A percentile compares a stretch with the other conserved stretches of the same genome.
Conservation (phyloP, 2,113 vertebrate species). For the Pseudorasbora parva region DNA sequence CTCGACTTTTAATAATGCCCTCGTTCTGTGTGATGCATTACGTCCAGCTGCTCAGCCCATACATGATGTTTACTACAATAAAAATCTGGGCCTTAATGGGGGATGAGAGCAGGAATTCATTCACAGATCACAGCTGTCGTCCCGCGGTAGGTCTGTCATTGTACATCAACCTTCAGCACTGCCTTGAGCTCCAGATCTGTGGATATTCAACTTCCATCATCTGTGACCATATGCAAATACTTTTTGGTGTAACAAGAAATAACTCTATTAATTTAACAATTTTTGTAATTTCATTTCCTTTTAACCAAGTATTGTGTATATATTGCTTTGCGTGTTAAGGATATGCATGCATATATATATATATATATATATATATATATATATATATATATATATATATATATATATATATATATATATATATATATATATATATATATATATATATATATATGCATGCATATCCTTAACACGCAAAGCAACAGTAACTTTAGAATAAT, state of each 20-base stretch:
- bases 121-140: background rate
- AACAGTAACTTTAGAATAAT: too few species aligned
- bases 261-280: background rate
- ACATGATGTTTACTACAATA: conserved; percentile 39
- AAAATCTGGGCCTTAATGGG: conserved; percentile 25
- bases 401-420: too few species aligned
- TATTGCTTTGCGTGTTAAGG: too few species aligned
- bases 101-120: conserved; percentile 7
- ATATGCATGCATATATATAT: too few species aligned
- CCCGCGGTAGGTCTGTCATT: conserved; percentile 1
- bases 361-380: too few species aligned
- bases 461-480: too few species aligned
- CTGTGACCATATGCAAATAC: background rate
- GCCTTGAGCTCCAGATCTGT: background rate
- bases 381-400: too few species aligned
- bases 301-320: background rate
- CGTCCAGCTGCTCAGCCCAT: conserved; percentile 26
- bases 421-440: too few species aligned
- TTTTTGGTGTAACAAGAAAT: background rate
- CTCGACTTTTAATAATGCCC: conserved; percentile 39
- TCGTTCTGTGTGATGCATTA: conserved; percentile 37
- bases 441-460: too few species aligned
- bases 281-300: background rate
- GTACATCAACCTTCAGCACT: background rate
- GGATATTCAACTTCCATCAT: background rate